Base-by-base conservation (phyloP, 30 jellyfish, hydroid and myxozoan genomes). In the Hydractinia symbiolongicarpus region DNA sequence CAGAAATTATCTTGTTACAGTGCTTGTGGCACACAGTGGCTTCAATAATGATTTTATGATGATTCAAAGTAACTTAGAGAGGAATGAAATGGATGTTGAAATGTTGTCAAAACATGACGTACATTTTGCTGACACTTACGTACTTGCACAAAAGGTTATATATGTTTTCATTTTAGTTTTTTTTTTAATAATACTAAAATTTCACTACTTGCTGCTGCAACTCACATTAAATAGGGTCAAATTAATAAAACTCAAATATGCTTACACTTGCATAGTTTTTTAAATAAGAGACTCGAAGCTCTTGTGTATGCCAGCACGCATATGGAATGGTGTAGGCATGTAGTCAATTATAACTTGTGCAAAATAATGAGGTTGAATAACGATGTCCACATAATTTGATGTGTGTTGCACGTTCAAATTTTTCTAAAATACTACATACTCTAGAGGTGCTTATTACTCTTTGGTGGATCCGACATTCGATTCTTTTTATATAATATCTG, bases 1-100 rank as follows among this genome's bases (percentile, higher is more conserved):
- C 69, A 67, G 50, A 13, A 67, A 10, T 71, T 71, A 5, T 15
- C 8, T 20, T 7, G 51, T 20, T 9, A 71, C 66, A 71, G 80
- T 71, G 68, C 51, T 71, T 54, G 80, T 71, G 15, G 80, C 80
- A 7, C 80, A 71, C 51, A 67, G 80, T 9, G 80, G 80, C 5
- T 71, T 71, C 51, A 60, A 71, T 53, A 71, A 71, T 53, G 80
- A 71, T 71, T 71, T 71, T 15, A 71, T 71, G 80, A 71, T 71
- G 80, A 20, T 71, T 20, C 80, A 71, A 50, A 71, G 80, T 50
- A 71, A 71, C 61, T 20, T 71, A 9, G 67, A 20, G 40, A 30
- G 80, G n/a, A 30, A 71, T 15, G 80, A 71, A 2, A 71, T 71
- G 68, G 54, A 53, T 15, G 17, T 71, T 15, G 80, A 5, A 15